Conservation (phyloP, 2,797 vertebrate genomes). For the Sebastes taczanowskii region DNA sequence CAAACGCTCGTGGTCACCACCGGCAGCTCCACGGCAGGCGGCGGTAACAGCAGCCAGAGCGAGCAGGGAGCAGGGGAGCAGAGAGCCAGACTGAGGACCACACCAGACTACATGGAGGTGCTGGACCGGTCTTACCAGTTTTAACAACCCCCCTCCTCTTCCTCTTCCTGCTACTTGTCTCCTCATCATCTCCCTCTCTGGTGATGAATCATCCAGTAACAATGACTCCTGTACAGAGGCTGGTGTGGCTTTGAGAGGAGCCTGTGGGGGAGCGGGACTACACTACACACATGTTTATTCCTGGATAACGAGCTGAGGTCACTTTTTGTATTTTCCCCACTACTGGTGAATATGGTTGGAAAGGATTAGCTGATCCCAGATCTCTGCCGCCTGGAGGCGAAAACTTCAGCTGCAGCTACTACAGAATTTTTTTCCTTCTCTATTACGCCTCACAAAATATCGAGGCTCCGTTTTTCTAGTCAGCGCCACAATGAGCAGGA, state of each 20-base stretch:
- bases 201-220: conserved; percentile 73
- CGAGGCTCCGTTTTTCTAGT: conserved; percentile 50
- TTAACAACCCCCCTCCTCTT: conserved; percentile 73
- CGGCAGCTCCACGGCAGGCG: conserved; percentile 81
- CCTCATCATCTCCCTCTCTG: conserved; percentile 62
- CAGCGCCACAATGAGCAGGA: conserved; percentile 46
- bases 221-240: conserved; percentile 74
- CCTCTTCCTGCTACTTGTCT: conserved; percentile 46
- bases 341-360: conserved; percentile 60
- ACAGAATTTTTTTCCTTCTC: conserved; percentile 22
- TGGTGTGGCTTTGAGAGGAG: conserved; percentile 63
- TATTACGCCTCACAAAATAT: conserved; percentile 41
- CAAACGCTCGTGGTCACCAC: conserved; percentile 90
- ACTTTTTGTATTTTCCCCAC: conserved; percentile 66
- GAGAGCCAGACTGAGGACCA: conserved; percentile 96
- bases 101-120: conserved; percentile 99
- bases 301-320: conserved; percentile 74
- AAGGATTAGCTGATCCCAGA: conserved; percentile 71
- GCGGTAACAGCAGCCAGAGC: conserved; percentile 87
- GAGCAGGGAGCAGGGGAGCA: conserved; percentile 90
- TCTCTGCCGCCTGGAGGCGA: conserved; percentile 68
- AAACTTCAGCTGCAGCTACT: conserved; percentile 67
- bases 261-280: conserved; percentile 68
- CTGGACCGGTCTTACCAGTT: conserved; percentile 98
- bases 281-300: conserved; percentile 74